Conservation (phyloP, 2,797 vertebrate species). For the Lepilemur ruficaudatus region DNA sequence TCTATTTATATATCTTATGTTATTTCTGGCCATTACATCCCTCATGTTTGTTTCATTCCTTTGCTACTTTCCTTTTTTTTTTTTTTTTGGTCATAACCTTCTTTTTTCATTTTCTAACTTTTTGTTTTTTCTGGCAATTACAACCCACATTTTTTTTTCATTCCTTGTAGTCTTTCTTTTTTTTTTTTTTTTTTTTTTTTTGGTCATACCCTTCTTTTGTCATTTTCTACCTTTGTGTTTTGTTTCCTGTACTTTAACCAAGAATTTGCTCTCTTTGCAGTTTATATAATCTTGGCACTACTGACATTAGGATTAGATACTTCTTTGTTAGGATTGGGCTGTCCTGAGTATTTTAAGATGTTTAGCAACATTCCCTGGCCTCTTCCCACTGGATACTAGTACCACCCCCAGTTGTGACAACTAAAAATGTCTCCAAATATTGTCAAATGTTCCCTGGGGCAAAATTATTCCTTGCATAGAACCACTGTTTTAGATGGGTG, state of each 20-base stretch:
- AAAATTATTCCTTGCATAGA: neutral
- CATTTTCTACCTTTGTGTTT: neutral
- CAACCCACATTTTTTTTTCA: no score
- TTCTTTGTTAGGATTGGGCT: neutral
- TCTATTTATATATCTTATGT: neutral
- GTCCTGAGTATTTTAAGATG: neutral
- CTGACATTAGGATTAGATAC: no score
- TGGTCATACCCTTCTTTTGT: neutral
- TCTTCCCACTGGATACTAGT: no score
- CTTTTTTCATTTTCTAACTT: neutral
- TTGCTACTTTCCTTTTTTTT: neutral
- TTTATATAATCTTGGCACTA: neutral
- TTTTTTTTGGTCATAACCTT: rapidly evolving
- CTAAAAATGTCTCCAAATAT: neutral
- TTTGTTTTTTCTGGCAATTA: no score
- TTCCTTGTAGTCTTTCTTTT: no score
- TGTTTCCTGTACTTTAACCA: neutral
- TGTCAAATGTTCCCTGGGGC: neutral
- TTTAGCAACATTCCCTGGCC: neutral
- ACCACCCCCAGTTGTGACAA: neutral
- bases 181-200: neutral
- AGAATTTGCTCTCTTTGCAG: neutral
- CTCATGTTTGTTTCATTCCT: neutral
- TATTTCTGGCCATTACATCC: neutral
- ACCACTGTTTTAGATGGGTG: neutral